Percentiles rank a stretch among this genome's conserved stretches.
Conservation (phyloP, 2,888 invertebrate genomes). For the Catonia carolina region DNA sequence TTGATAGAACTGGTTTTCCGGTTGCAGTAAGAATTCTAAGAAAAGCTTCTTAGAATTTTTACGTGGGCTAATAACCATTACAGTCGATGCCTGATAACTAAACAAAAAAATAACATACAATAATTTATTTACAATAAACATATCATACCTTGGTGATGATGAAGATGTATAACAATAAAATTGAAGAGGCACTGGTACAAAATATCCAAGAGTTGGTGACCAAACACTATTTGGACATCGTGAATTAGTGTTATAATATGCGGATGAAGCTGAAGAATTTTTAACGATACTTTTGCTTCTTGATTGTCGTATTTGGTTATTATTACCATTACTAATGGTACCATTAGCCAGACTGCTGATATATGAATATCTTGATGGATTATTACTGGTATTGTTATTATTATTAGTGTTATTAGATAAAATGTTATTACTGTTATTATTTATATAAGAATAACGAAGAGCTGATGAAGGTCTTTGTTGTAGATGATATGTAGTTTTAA, state of each 20-base stretch:
- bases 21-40: too few relatives aligned
- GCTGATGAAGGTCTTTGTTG: not conserved
- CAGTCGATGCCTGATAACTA: too few relatives aligned
- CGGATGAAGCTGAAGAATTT: not conserved
- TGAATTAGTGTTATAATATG: conserved; percentile 11
- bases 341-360: not conserved
- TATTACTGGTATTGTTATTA: not conserved
- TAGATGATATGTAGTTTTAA: not conserved
- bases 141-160: conserved; percentile 4
- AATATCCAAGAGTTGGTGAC: conserved; percentile 21
- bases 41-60: too few relatives aligned
- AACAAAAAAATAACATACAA: too few relatives aligned
- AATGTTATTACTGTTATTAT: conserved; percentile 3
- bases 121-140: too few relatives aligned
- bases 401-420: not conserved
- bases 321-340: not conserved
- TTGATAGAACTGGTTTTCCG: too few relatives aligned
- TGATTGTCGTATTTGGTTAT: not conserved
- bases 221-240: conserved; percentile 4
- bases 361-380: not conserved
- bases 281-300: not conserved
- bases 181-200: conserved; percentile 22
- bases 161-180: conserved; percentile 14
- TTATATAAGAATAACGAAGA: conserved; percentile 5
- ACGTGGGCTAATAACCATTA: too few relatives aligned